Conservation (phyloP, 2,888 invertebrate species). For the Tigriopus californicus region DNA sequence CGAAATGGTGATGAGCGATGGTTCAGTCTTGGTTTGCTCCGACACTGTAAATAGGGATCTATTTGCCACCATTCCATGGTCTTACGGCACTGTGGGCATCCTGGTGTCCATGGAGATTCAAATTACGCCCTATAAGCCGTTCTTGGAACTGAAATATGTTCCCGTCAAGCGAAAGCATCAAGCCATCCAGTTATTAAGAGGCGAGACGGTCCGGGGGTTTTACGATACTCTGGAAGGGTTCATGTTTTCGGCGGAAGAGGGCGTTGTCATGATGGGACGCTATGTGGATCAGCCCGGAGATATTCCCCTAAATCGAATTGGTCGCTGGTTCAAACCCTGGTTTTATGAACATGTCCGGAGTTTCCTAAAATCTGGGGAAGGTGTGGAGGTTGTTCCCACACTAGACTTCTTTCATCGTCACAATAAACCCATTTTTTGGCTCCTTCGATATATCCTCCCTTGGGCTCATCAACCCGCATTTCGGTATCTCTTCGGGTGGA, state of each 20-base stretch:
- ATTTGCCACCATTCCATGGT: neutral
- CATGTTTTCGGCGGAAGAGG: neutral
- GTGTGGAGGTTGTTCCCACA: neutral
- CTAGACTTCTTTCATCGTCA: slow-evolving; percentile 1
- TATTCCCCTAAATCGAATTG: neutral
- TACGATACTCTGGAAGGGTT: neutral
- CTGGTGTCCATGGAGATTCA: slow-evolving; percentile 29
- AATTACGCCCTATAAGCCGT: slow-evolving; percentile 41
- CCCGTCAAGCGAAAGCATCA: slow-evolving; percentile 38
- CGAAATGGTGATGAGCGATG: slow-evolving; percentile 54
- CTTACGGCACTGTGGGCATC: neutral
- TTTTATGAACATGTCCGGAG: neutral
- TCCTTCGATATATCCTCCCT: neutral
- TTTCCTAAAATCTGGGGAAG: neutral
- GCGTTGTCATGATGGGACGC: slow-evolving; percentile 2
- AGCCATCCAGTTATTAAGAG: slow-evolving; percentile 33
- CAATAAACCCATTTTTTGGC: slow-evolving; percentile 2
- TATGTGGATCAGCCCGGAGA: neutral
- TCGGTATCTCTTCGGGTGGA: slow-evolving; percentile 52
- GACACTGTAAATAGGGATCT: neutral
- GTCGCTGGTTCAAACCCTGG: neutral
- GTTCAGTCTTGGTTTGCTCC: slow-evolving; percentile 35
- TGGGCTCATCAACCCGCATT: slow-evolving; percentile 32
- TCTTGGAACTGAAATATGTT: slow-evolving; percentile 42
- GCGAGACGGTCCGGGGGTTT: slow-evolving; percentile 32